These are phyloP conservation scores for Oophaga pumilio DNA, from an alignment of 2,113 vertebrate genomes.

Conservation along the genomic window DNA sequence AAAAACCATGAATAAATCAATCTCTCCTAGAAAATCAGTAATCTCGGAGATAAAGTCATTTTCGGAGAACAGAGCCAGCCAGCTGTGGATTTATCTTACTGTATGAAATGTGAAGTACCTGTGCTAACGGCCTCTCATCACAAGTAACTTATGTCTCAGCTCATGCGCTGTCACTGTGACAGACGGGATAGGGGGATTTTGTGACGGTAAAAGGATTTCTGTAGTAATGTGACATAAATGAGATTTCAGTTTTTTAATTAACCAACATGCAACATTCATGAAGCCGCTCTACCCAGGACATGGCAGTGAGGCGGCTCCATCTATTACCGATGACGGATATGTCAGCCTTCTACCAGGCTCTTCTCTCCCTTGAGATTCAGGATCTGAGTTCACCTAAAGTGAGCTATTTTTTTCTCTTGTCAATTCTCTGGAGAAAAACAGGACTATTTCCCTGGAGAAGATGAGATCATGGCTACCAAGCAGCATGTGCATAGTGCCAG, in stretches of 20 bases:
- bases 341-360: neutral
- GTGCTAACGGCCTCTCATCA: neutral
- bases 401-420: constrained; percentile 34
- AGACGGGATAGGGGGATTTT: constrained; percentile 11
- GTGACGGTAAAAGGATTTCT: constrained; percentile 27
- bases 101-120: constrained; percentile 22
- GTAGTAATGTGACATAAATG: constrained; percentile 27
- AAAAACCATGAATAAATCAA: constrained; percentile 53
- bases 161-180: constrained; percentile 26
- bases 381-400: constrained; percentile 28
- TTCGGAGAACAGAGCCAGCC: constrained; percentile 19
- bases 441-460: constrained; percentile 22
- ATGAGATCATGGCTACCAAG: constrained; percentile 46
- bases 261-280: constrained; percentile 41
- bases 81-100: constrained; percentile 41
- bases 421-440: constrained; percentile 12
- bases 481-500: constrained; percentile 21
- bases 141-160: neutral
- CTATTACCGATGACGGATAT: neutral
- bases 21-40: constrained; percentile 44
- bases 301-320: neutral
- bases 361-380: constrained; percentile 26
- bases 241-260: constrained; percentile 29
- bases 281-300: neutral
- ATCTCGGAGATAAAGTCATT: constrained; percentile 43